Conservation (phyloP, 1,140 invertebrate species). For the Colletes latitarsis region DNA sequence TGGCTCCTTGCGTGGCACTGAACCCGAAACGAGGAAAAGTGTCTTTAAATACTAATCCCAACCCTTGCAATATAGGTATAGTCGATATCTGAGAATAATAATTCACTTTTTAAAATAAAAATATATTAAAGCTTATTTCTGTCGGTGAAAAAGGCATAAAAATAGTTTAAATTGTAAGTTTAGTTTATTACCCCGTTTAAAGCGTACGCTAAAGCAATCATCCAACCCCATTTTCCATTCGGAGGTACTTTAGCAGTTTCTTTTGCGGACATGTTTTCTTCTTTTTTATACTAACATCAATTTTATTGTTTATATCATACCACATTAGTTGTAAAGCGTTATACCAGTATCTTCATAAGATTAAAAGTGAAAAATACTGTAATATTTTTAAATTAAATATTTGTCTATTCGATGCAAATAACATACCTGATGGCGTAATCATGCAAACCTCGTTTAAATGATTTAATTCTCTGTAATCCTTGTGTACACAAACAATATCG, state of each 20-base stretch:
- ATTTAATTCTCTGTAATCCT: background rate
- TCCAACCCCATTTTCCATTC: constrained; percentile 85
- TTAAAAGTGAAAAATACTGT: background rate
- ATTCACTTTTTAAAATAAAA: background rate
- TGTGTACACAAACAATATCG: background rate
- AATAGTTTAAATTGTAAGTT: too few species aligned
- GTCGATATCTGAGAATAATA: constrained; percentile 78
- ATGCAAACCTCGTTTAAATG: background rate
- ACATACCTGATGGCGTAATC: background rate
- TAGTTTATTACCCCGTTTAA: constrained; percentile 81
- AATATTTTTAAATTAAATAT: background rate
- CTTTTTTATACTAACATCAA: background rate
- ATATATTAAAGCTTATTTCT: background rate
- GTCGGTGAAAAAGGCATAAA: too few species aligned
- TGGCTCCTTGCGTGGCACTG: constrained; percentile 78
- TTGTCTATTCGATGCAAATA: background rate
- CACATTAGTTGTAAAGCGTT: background rate
- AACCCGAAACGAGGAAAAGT: constrained; percentile 83
- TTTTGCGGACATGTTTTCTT: background rate
- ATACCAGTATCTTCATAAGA: too few species aligned
- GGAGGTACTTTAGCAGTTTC: constrained; percentile 71
- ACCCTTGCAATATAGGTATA: constrained; percentile 81
- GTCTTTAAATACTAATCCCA: constrained; percentile 84
- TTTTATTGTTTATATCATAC: background rate
- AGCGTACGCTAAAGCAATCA: constrained; percentile 82